Evolutionary conservation across 2,113 vertebrate genomes (phyloP).

Genomic region (Cyprinus carpio): DNA sequence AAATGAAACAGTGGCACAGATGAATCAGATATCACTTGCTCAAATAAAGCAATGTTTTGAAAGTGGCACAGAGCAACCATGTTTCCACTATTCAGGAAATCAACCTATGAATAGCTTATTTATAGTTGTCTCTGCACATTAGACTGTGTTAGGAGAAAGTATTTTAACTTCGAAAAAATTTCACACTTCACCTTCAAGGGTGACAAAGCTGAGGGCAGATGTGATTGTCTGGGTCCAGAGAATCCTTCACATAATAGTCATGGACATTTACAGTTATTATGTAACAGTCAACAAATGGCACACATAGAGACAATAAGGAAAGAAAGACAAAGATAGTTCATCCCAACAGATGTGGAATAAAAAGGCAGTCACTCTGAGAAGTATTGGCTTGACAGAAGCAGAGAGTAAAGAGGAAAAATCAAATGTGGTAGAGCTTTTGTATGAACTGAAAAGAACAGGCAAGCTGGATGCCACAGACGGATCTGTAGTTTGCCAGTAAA

Average conservation of each 20-base stretch:
- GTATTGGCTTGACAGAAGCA: background rate
- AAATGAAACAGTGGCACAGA: background rate
- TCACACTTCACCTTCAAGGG: slow-evolving; percentile 6
- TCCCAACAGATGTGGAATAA: background rate
- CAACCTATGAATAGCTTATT: background rate
- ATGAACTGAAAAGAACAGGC: background rate
- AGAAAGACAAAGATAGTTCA: background rate
- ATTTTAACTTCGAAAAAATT: slow-evolving; percentile 7
- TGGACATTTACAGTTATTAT: background rate
- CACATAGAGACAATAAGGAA: background rate
- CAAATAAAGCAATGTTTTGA: background rate
- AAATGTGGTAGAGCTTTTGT: background rate
- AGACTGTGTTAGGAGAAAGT: background rate
- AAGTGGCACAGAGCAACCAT: background rate
- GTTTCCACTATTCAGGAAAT: background rate
- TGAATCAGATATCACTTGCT: background rate
- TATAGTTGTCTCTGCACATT: slow-evolving; percentile 11
- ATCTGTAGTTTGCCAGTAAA: background rate
- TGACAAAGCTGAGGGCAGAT: slow-evolving; percentile 17
- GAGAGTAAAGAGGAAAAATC: background rate
- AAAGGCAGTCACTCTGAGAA: background rate
- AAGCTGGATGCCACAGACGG: too few species aligned
- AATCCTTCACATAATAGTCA: background rate
- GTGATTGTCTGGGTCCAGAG: background rate
- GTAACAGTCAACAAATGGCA: background rate